A percentile compares a stretch with the other conserved stretches of the same genome.
These are phyloP conservation scores for Eilema depressum DNA, from an alignment of 2,888 invertebrate species.

Conservation along the genomic window DNA sequence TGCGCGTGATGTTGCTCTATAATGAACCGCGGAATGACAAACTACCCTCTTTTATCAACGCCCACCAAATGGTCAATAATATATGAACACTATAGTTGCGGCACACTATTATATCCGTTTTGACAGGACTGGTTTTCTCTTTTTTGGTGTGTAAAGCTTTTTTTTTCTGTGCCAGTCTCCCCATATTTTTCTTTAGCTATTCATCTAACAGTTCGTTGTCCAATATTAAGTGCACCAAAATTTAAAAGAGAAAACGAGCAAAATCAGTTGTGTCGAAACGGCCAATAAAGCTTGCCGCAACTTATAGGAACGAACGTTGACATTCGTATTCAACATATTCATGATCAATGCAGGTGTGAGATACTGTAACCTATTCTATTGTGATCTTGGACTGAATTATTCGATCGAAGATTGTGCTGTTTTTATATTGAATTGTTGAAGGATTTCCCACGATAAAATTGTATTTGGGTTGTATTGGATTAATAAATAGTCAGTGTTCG, in stretches of 20 bases:
- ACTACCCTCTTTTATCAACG: conserved; percentile 74
- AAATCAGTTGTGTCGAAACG: too few species aligned
- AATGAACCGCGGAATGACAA: conserved; percentile 75
- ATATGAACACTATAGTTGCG: conserved; percentile 60
- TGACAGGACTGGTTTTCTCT: too few species aligned
- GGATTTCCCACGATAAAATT: conserved; percentile 37
- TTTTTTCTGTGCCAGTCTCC: too few species aligned
- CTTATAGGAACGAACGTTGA: conserved; percentile 54
- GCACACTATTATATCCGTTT: too few species aligned
- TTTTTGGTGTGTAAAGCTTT: too few species aligned
- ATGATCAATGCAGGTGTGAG: conserved; percentile 47
- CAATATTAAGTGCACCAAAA: too few species aligned
- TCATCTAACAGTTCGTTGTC: too few species aligned
- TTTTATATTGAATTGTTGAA: conserved; percentile 41
- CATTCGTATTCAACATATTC: conserved; percentile 55
- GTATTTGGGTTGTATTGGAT: conserved; percentile 15
- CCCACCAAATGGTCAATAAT: conserved; percentile 68
- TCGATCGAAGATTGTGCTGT: conserved; percentile 11
- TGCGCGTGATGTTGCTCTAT: conserved; percentile 58
- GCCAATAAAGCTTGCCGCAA: too few species aligned
- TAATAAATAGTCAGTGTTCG: conserved; percentile 29
- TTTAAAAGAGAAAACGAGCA: too few species aligned
- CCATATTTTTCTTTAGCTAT: too few species aligned
- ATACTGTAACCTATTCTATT: conserved; percentile 32
- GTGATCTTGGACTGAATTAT: not conserved